Percentiles rank a stretch among this genome's conserved stretches.
Conservation (phyloP, 2,888 invertebrate species). For the Tinea pellionella region DNA sequence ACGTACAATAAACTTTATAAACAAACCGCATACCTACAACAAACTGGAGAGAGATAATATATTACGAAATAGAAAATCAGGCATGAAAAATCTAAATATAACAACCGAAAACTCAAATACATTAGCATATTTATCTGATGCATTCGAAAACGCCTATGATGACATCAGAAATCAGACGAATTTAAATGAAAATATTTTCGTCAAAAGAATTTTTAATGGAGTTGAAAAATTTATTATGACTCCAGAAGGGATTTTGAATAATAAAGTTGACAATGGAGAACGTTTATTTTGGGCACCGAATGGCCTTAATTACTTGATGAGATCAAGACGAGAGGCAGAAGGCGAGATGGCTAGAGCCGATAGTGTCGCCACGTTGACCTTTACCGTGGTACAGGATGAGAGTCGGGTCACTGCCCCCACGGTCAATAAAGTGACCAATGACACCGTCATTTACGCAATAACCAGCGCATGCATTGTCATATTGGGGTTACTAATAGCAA, state of each 20-base stretch:
- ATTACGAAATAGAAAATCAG: not conserved
- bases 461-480: not conserved
- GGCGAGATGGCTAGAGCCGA: not conserved
- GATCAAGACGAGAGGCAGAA: not conserved
- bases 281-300: not conserved
- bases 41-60: not conserved
- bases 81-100: constrained; percentile 2
- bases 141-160: not conserved
- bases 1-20: not conserved
- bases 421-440: not conserved
- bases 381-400: not conserved
- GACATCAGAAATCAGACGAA: not conserved
- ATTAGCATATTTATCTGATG: constrained; percentile 13
- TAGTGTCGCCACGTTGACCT: constrained; percentile 7
- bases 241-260: not conserved
- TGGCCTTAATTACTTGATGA: not conserved
- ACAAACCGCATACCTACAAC: not conserved
- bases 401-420: constrained; percentile 2
- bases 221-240: not conserved
- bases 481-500: not conserved
- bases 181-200: not conserved
- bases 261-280: not conserved
- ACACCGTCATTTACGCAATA: not conserved
- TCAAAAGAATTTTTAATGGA: not conserved
- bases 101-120: not conserved